Base-by-base conservation (phyloP, 1,140 invertebrate species). In the Polyergus mexicanus region DNA sequence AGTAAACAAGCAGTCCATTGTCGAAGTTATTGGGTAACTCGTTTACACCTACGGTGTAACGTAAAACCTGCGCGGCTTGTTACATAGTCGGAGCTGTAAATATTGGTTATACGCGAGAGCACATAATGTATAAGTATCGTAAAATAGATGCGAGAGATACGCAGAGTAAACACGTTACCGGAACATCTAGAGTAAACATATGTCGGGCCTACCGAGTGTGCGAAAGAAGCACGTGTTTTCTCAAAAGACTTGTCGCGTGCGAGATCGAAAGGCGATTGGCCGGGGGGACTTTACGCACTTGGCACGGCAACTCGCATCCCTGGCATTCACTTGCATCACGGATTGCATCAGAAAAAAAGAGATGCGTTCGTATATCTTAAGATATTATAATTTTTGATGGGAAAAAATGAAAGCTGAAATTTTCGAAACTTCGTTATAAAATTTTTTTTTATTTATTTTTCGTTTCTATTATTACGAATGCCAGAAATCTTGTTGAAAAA, bases 181-280 rank as follows among this genome's bases (percentile, higher is more conserved):
- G 77, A 80, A 88, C 86, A 87, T 91, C 87, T 89, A 88, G 87
- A 3, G 90, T 63, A 88, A 91, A 92, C 89, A 86, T 51, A 51
- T 38, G 44, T 58, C 62, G 32, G 85, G 77, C 35, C 85, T 60
- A 87, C 88, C 56, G 88, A 22, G 60, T 75, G 32, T 32, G 32
- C 3, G 47, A 89, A 86, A 77, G 77, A 84, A 84, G 32, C 87
- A 84, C 74, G 78, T 86, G 88, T 86, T 89, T 89, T 89, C 72
- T 86, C 77, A 38, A 84, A 84, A 66, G 51, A 10, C 22, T 51
- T 47, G 66, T 58, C 69, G 41, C 16, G 44, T 22, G 35, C 28
- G 78, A 41, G 58, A 68, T 88, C 62, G 69, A 80, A 88, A 62
- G 69, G 41, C 66, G 11, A 19, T 51, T 51, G 16, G 38, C 25